These are phyloP conservation scores for Eilema griseolum DNA, from an alignment of 2,888 invertebrate species.

Conservation along the genomic window DNA sequence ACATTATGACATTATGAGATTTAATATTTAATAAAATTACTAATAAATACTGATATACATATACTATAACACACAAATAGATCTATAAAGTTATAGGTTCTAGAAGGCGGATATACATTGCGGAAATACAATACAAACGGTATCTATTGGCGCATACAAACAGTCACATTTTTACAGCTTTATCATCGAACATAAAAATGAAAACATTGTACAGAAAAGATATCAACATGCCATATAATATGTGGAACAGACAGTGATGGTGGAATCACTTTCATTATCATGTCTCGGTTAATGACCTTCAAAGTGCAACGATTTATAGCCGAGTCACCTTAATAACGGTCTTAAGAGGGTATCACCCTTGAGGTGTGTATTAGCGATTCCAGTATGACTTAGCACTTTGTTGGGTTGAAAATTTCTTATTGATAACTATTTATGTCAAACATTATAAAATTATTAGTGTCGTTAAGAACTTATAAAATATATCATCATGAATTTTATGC, in stretches of 20 bases:
- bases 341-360: constrained; percentile 24
- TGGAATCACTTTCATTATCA: constrained; percentile 22
- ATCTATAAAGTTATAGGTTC: no score
- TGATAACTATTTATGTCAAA: background rate
- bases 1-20: background rate
- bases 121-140: no score
- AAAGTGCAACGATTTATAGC: constrained; percentile 22
- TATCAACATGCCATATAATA: background rate
- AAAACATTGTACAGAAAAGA: background rate
- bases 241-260: constrained; percentile 3
- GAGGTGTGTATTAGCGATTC: constrained; percentile 21
- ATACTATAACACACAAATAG: no score
- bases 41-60: no score
- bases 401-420: background rate
- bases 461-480: background rate
- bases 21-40: background rate
- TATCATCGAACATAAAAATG: background rate
- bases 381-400: constrained; percentile 13
- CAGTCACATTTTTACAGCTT: background rate
- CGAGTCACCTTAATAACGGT: constrained; percentile 22
- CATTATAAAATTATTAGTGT: background rate
- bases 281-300: constrained; percentile 13
- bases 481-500: no score
- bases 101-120: no score
- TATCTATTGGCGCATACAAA: no score